These are phyloP conservation scores for Myrmecophaga tridactyla DNA, from an alignment of 2,113 vertebrate genomes.

Conservation along the genomic window DNA sequence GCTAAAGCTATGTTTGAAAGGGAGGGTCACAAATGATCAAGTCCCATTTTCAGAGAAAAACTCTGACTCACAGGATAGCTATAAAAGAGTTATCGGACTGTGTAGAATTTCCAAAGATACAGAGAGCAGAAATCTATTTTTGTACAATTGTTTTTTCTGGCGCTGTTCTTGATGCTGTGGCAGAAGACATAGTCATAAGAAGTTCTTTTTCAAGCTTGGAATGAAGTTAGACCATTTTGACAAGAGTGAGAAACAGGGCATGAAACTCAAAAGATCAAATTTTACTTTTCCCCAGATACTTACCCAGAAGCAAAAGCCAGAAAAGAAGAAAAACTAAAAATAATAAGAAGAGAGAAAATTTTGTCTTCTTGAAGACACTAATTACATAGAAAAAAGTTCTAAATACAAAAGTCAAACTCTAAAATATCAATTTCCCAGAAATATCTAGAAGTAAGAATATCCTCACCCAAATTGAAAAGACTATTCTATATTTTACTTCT, in stretches of 20 bases:
- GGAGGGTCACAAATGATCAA: not conserved
- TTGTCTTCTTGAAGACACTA: conserved; percentile 3
- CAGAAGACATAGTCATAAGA: conserved; percentile 32
- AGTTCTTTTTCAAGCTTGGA: not conserved
- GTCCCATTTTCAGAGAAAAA: not conserved
- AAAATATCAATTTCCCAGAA: conserved; percentile 12
- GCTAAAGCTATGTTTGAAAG: not conserved
- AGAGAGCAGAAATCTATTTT: conserved; percentile 43
- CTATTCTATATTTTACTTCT: not conserved
- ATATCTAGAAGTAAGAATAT: conserved; percentile 39
- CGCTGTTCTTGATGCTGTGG: not conserved
- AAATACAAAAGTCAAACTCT: conserved; percentile 20
- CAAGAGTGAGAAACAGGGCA: conserved; percentile 61
- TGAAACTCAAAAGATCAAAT: conserved; percentile 67
- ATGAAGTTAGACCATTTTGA: conserved; percentile 66
- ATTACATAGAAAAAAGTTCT: not conserved
- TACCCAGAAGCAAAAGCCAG: conserved; percentile 49
- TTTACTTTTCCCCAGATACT: conserved; percentile 62
- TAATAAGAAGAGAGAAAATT: not conserved
- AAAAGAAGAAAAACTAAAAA: not conserved
- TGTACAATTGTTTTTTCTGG: conserved; percentile 49
- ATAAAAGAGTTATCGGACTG: not conserved
- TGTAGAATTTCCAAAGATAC: conserved; percentile 5
- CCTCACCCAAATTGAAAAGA: not conserved
- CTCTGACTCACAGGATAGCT: not conserved